Evolutionary conservation across 2,797 vertebrate species (phyloP), one percentile per base, ranked within the genome.

Genomic region (Chloroceryle inda): DNA sequence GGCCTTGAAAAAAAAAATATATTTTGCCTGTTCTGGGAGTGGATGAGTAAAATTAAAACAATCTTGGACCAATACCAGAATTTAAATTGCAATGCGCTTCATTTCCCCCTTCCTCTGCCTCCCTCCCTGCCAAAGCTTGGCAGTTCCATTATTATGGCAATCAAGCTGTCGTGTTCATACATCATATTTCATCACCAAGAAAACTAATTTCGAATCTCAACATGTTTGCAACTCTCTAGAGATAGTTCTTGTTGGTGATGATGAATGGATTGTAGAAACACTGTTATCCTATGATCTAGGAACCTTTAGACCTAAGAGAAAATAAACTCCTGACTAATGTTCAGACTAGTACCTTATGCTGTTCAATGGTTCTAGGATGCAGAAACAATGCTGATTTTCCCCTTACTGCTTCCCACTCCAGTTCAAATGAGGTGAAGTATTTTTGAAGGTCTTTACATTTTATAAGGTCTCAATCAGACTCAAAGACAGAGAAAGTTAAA

Each of bases 141-240:
- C 78, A 89, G 73, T 88, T 88, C 85, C 68, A 95, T 96, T 97
- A 96, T 92, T 95, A 92, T 80, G 73, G 74, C 91, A 96, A 91
- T 95, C 95, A 95, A 96, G 29, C 29, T 96, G 84, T 92, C 71
- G 3, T 82, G 66, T 93, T 76, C 75, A 91, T 96, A 63, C 44
- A 94, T 88, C 91, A 82, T 77, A 63, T 73, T 92, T 95, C 13
- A 35, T 86, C 78, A 88, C 78, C 67, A 95, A 83, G 88, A 97
- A 95, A 94, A 94, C 81, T 94, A 94, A 94, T 96, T 97, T 97
- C 84, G 78, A 72, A 69, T 89, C 73, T 86, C 89, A 93, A 18
- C 61, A 69, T 89, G 73, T 88, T 93, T 94, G 38, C 53, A 94
- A 3, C 69, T 94, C 89, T 92, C 81, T 93, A 62, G 84, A 96